Conservation (phyloP, 92 coral and sea anemone species). For the Paragorgia papillata region DNA sequence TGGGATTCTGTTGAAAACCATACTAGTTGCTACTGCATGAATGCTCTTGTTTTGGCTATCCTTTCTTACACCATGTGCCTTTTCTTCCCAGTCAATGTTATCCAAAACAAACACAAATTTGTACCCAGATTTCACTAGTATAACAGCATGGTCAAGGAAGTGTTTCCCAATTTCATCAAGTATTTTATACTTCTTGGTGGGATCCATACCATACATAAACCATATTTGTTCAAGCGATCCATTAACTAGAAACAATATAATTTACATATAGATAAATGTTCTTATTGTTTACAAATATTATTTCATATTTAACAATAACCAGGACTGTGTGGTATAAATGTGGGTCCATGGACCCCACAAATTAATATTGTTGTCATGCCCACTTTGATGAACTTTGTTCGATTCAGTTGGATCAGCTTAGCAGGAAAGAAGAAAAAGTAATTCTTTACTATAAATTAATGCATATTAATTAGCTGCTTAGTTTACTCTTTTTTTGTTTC, state of each 20-base stretch:
- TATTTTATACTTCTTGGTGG: conserved; percentile 41
- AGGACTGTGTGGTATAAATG: too few species aligned
- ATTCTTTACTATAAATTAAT: too few species aligned
- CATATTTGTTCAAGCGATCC: conserved; percentile 49
- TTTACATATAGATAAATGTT: too few species aligned
- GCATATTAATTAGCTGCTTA: too few species aligned
- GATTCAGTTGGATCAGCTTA: too few species aligned
- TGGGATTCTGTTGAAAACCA: conserved; percentile 48
- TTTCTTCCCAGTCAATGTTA: conserved; percentile 62
- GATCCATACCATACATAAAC: conserved; percentile 58
- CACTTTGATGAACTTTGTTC: too few species aligned
- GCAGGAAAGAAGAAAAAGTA: too few species aligned
- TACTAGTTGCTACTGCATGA: conserved; percentile 52
- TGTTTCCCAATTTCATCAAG: conserved; percentile 57
- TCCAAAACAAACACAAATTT: conserved; percentile 49
- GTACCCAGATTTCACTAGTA: conserved; percentile 36
- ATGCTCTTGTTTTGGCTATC: conserved; percentile 51
- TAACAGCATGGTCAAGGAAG: conserved; percentile 54
- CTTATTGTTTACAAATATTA: too few species aligned
- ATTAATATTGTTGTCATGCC: too few species aligned
- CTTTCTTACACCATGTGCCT: conserved; percentile 48
- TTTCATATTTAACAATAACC: too few species aligned
- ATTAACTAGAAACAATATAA: conserved; percentile 26
- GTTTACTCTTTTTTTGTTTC: too few species aligned
- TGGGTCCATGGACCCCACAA: too few species aligned